phyloP scores from a whole-genome alignment of 2,888 invertebrate species.

The Acanthosoma haemorrhoidale region DNA sequence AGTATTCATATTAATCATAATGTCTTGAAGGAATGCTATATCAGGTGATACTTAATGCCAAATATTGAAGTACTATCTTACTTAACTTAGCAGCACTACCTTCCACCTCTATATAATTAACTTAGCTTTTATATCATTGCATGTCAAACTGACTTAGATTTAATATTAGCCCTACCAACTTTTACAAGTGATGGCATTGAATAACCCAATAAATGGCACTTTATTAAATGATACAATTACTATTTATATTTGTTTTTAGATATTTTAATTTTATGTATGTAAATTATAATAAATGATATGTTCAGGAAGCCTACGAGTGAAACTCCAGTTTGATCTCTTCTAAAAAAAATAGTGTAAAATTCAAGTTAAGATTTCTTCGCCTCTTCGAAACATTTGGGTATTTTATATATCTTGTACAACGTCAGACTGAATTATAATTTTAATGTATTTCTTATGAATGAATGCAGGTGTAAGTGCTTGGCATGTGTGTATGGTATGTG shows the following conservation, averaged over 20 bases:
- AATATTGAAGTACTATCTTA: too few species aligned
- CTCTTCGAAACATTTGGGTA: neutral
- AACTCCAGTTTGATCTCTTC: conserved; percentile 40
- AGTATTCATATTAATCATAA: too few species aligned
- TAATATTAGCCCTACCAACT: neutral
- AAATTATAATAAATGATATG: neutral
- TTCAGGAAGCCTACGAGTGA: conserved; percentile 45
- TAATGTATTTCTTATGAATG: conserved; percentile 1
- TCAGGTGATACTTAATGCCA: too few species aligned
- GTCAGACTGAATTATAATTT: conserved; percentile 7
- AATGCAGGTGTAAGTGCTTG: neutral
- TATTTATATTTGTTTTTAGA: neutral
- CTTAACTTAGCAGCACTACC: neutral
- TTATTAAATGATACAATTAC: too few species aligned
- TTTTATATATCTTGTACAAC: neutral
- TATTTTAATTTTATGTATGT: neutral
- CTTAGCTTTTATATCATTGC: neutral
- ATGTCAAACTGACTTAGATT: neutral
- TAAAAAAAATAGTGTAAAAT: neutral
- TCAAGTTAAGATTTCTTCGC: neutral
- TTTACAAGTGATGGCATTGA: neutral
- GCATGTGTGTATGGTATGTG: neutral
- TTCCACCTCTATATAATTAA: neutral
- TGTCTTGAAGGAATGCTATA: too few species aligned
- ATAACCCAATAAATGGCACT: neutral